Conservation (phyloP, 2,797 vertebrate species). For the Danio albolineatus region DNA sequence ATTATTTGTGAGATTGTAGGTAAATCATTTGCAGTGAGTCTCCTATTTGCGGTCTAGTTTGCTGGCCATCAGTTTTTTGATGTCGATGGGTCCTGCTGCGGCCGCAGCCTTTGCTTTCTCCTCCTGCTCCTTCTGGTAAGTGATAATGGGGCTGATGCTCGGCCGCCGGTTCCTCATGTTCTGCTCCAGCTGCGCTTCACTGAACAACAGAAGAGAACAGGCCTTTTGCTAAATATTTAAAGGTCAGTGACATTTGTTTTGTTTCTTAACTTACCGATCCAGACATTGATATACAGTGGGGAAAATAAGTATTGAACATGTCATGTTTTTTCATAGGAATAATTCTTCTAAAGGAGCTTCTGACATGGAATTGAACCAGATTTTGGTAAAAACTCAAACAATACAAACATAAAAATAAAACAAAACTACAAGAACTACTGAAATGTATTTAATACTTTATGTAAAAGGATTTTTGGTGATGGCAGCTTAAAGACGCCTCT, state of each 20-base stretch:
- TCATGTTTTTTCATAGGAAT: too few species aligned
- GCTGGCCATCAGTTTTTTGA: constrained; percentile 94
- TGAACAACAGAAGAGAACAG: constrained; percentile 48
- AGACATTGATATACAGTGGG: neutral
- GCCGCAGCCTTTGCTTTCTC: constrained; percentile 86
- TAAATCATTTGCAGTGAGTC: neutral
- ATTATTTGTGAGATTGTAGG: neutral
- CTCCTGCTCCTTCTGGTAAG: constrained; percentile 86
- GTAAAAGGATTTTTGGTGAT: too few species aligned
- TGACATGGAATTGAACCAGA: too few species aligned
- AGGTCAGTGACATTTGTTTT: neutral
- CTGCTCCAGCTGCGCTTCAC: constrained; percentile 80
- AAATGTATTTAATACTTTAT: too few species aligned
- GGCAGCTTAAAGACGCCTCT: too few species aligned
- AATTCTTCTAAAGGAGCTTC: too few species aligned
- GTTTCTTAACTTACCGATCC: neutral
- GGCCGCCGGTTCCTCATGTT: constrained; percentile 80
- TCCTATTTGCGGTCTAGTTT: constrained; percentile 89
- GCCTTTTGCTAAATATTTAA: neutral
- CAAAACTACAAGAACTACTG: too few species aligned
- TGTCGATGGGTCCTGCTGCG: constrained; percentile 83
- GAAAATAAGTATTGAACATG: too few species aligned
- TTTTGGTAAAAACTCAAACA: too few species aligned
- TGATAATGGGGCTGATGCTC: constrained; percentile 88
- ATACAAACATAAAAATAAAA: too few species aligned